phyloP scores from a whole-genome alignment of 2,888 invertebrate species.

The Toxonevra muliebris region DNA sequence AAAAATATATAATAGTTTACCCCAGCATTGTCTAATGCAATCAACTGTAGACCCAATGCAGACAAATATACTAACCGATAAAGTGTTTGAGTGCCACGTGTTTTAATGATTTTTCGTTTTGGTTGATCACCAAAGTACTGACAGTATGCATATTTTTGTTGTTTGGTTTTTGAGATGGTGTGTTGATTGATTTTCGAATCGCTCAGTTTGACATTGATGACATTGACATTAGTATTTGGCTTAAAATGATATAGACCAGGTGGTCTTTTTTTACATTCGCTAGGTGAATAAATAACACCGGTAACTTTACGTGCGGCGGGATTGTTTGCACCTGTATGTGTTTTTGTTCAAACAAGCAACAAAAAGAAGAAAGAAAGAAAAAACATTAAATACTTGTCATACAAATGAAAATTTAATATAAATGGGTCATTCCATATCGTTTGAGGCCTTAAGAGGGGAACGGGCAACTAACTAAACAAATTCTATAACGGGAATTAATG shows the following conservation, averaged over 20 bases:
- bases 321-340: constrained; percentile 38
- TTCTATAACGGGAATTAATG: too few species aligned
- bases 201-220: constrained; percentile 51
- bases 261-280: constrained; percentile 38
- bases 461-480: too few species aligned
- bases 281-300: constrained; percentile 43
- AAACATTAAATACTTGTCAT: not conserved
- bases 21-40: too few species aligned
- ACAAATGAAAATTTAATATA: not conserved
- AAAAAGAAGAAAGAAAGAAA: not conserved
- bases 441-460: too few species aligned
- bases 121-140: constrained; percentile 39
- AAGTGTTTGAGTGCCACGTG: constrained; percentile 59
- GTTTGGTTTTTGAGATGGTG: constrained; percentile 10
- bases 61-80: constrained; percentile 50
- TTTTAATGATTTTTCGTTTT: constrained; percentile 36
- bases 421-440: not conserved
- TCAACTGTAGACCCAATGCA: too few species aligned
- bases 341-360: constrained; percentile 8
- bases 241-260: constrained; percentile 42
- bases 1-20: too few species aligned
- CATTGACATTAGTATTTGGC: constrained; percentile 40
- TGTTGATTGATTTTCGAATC: constrained; percentile 24
- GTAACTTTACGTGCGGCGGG: constrained; percentile 32
- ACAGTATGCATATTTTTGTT: constrained; percentile 39